These are phyloP conservation scores for Alethe castanea DNA, from an alignment of 2,113 vertebrate species.

Conservation along the genomic window DNA sequence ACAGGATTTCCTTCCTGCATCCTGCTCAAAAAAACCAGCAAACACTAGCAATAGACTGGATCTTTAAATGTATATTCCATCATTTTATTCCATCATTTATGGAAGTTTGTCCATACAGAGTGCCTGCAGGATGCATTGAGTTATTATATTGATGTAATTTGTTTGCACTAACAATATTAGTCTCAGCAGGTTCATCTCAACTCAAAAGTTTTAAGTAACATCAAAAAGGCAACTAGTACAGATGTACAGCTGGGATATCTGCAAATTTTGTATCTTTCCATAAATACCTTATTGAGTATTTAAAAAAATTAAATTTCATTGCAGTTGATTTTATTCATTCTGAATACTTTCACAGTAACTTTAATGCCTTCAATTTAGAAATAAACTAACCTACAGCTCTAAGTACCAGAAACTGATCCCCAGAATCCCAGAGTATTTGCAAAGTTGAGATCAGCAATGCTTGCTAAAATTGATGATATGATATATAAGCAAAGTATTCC, in stretches of 20 bases:
- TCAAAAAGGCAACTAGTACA: neutral
- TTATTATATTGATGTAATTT: neutral
- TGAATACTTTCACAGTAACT: neutral
- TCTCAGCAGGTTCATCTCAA: neutral
- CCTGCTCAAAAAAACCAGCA: neutral
- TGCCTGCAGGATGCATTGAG: neutral
- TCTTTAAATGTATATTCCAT: neutral
- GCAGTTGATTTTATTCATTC: neutral
- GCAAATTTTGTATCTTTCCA: neutral
- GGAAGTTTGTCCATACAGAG: neutral
- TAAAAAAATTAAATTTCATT: neutral
- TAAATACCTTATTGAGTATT: neutral
- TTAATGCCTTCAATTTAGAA: neutral
- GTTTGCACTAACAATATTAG: neutral
- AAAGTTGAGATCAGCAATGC: neutral
- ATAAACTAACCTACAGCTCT: neutral
- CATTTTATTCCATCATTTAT: neutral
- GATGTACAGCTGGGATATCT: neutral
- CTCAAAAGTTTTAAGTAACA: neutral
- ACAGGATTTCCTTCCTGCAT: neutral
- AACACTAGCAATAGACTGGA: neutral
- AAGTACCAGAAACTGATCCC: neutral
- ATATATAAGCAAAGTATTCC: neutral
- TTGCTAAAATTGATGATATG: neutral
- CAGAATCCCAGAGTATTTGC: neutral